Evolutionary conservation across 37 sponge, comb jelly and placozoan species (phyloP), one percentile per base, ranked within the genome.

Genomic region (Lycopodina hypogea): DNA sequence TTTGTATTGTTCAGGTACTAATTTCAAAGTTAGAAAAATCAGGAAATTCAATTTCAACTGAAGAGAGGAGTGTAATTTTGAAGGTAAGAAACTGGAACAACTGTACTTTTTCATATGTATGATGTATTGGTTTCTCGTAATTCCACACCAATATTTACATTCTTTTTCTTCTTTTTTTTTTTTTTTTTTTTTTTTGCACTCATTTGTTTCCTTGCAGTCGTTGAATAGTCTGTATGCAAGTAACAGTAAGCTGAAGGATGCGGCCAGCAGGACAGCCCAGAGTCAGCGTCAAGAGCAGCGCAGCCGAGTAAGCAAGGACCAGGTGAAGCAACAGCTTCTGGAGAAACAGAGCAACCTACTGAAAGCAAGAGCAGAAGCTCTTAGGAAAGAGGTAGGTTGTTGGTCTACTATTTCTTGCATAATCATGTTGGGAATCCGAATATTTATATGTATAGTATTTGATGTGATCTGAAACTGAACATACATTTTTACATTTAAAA

Each of bases 1-100:
- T 68, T 34, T n/a, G 2, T 17, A 32, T 62, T 76, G 58, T 9
- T 12, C 53, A 92, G 93, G 37, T 72, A n/a, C 83, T 93, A 23
- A 83, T 93, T 65, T 32, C 75, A 48, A 93, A 86, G 71, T 71
- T 93, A 30, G 94, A 93, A 36, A 90, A 80, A 38, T 40, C 74
- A 9, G 83, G 84, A 3, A 91, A 87, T 62, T 53, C 34, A 1
- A 57, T 83, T 23, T 71, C 94, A 37, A 64, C 79, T 50, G 90
- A 81, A 35, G 94, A 93, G 64, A 90, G 51, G 58, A 74, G 60
- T 24, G 79, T 81, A 30, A 86, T 88, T 8, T 86, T 89, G 80
- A 69, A 86, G 72, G 92, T 92, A 32, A 51, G 81, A 48, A 8
- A 51, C 15, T 28, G 60, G 28, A 6, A n/a, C n/a, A n/a, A n/a